phyloP scores from a whole-genome alignment of 2,797 vertebrate species.

The Ibycter americanus region DNA sequence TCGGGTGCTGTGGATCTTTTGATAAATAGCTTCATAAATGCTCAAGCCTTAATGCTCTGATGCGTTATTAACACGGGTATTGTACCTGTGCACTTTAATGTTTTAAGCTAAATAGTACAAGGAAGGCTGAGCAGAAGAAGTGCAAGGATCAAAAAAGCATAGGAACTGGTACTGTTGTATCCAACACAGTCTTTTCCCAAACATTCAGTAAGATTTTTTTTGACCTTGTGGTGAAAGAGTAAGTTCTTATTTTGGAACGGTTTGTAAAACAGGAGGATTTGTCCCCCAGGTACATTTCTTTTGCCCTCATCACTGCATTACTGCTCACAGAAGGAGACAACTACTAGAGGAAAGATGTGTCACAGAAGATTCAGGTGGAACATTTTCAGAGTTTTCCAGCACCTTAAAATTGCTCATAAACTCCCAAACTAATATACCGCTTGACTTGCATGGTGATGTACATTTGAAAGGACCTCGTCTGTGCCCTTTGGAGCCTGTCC shows the following conservation, averaged over 20 bases:
- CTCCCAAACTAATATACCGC: background rate
- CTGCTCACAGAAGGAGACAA: background rate
- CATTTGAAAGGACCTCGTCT: background rate
- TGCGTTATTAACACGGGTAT: background rate
- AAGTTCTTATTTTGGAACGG: background rate
- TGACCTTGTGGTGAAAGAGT: background rate
- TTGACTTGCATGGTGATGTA: background rate
- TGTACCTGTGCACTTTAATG: background rate
- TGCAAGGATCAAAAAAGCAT: background rate
- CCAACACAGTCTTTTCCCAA: background rate
- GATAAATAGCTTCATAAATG: constrained; percentile 14
- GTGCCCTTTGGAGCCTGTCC: background rate
- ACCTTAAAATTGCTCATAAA: background rate
- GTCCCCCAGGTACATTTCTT: background rate
- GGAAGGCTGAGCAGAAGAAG: background rate
- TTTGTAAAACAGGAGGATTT: background rate
- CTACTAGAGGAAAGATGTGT: background rate
- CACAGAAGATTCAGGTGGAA: background rate
- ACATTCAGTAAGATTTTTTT: background rate
- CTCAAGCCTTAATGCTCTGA: background rate
- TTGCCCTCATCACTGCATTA: background rate
- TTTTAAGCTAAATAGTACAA: background rate
- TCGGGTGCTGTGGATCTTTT: background rate
- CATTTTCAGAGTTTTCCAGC: background rate
- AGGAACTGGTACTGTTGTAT: background rate